Percentiles rank a stretch among this genome's conserved stretches.
phyloP scores from a whole-genome alignment of 1,140 invertebrate genomes.

The Temnothorax curvispinosus region DNA sequence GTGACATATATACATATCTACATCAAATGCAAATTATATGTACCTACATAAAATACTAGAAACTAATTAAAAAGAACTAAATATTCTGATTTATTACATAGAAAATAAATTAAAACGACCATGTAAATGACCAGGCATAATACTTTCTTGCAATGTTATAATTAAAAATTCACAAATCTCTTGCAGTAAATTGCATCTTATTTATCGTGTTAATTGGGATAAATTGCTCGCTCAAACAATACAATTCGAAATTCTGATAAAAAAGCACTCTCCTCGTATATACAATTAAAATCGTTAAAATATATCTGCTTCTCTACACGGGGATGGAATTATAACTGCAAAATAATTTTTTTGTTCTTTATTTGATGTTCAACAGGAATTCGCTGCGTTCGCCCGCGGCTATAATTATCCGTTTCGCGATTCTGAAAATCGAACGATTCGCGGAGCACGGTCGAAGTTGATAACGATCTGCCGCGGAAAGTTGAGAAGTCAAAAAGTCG shows the following conservation, averaged over 20 bases:
- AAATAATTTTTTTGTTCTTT: slow-evolving; percentile 46
- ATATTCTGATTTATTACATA: not conserved
- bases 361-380: not conserved
- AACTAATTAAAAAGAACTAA: too few relatives aligned
- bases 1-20: too few relatives aligned
- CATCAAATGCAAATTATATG: too few relatives aligned
- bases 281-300: slow-evolving; percentile 43
- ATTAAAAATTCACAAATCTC: not conserved
- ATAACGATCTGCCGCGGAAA: slow-evolving; percentile 54
- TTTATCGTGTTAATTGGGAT: slow-evolving; percentile 19
- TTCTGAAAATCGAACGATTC: slow-evolving; percentile 58
- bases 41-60: too few relatives aligned
- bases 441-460: slow-evolving; percentile 45
- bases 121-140: not conserved
- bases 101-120: too few relatives aligned
- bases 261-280: not conserved
- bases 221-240: slow-evolving; percentile 7
- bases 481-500: slow-evolving; percentile 48
- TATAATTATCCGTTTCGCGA: slow-evolving; percentile 53
- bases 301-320: slow-evolving; percentile 17
- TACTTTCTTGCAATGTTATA: not conserved
- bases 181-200: slow-evolving; percentile 11
- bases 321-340: slow-evolving; percentile 41
- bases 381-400: slow-evolving; percentile 8
- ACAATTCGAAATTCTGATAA: not conserved